Evolutionary conservation across 2,113 vertebrate genomes (phyloP).

Genomic region (Saguinus midas): DNA sequence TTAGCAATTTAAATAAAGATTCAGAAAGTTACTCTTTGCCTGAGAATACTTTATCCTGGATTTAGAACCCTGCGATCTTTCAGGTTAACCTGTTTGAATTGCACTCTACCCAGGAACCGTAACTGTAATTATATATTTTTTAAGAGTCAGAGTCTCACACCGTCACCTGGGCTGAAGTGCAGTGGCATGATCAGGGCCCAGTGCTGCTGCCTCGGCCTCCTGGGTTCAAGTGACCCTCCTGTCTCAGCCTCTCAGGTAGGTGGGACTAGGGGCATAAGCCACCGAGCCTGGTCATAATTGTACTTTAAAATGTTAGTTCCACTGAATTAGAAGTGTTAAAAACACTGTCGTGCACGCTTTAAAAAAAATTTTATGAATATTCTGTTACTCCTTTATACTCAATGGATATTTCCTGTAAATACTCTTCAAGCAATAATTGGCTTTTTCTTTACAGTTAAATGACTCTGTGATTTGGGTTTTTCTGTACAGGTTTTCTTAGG

Average conservation of each 20-base stretch:
- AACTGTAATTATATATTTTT: no score
- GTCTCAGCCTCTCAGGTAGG: no score
- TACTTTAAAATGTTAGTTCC: neutral
- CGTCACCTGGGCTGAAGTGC: no score
- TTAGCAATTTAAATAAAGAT: neutral
- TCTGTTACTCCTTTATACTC: neutral
- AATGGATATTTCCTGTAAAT: neutral
- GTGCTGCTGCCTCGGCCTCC: no score
- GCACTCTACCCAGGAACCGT: neutral
- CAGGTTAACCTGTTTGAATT: neutral
- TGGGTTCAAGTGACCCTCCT: no score
- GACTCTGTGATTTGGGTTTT: neutral
- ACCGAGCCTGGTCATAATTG: neutral
- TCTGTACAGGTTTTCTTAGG: neutral
- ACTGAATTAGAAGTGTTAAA: neutral
- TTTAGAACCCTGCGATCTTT: neutral
- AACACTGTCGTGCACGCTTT: neutral
- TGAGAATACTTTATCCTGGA: neutral
- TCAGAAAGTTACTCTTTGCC: neutral
- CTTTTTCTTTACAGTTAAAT: neutral
- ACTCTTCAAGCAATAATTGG: neutral
- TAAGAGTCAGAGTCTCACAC: no score
- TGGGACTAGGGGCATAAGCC: no score
- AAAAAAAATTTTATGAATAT: neutral
- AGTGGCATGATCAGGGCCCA: no score